Conservation (phyloP, 2,888 invertebrate species). For the Ypsolopha sequella region DNA sequence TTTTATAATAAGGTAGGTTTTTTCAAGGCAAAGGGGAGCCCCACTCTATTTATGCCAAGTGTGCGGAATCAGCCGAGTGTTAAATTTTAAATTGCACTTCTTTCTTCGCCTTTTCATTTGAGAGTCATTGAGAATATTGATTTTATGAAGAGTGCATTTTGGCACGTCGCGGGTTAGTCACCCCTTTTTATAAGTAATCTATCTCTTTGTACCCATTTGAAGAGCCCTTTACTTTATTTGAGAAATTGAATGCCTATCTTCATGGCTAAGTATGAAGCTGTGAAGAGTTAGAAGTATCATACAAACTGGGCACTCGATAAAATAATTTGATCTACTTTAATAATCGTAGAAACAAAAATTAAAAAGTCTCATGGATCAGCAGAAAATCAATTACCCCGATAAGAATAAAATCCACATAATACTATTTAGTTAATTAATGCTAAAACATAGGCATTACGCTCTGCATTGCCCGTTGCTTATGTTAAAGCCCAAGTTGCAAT, state of each 20-base stretch:
- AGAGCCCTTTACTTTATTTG: neutral
- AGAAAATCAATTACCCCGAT: too few species aligned
- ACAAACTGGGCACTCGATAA: too few species aligned
- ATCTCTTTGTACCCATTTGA: neutral
- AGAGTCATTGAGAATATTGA: conserved; percentile 3
- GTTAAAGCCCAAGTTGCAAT: too few species aligned
- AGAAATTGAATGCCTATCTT: neutral
- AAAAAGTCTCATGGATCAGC: too few species aligned
- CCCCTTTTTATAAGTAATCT: neutral
- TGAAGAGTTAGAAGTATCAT: too few species aligned
- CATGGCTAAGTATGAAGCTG: neutral
- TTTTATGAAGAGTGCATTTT: neutral
- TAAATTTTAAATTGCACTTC: conserved; percentile 6
- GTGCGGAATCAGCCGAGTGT: conserved; percentile 1
- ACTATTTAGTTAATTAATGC: too few species aligned
- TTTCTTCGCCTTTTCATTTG: neutral
- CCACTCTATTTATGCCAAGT: neutral
- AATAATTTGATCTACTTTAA: too few species aligned
- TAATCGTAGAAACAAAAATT: too few species aligned
- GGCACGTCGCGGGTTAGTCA: neutral
- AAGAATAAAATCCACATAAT: too few species aligned
- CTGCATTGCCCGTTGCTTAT: too few species aligned
- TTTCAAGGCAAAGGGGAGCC: neutral
- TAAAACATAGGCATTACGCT: too few species aligned
- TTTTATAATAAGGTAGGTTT: too few species aligned